Percentiles rank a stretch among this genome's conserved stretches.
phyloP scores from a whole-genome alignment of 1,140 invertebrate genomes.

The Hyles vespertilio region DNA sequence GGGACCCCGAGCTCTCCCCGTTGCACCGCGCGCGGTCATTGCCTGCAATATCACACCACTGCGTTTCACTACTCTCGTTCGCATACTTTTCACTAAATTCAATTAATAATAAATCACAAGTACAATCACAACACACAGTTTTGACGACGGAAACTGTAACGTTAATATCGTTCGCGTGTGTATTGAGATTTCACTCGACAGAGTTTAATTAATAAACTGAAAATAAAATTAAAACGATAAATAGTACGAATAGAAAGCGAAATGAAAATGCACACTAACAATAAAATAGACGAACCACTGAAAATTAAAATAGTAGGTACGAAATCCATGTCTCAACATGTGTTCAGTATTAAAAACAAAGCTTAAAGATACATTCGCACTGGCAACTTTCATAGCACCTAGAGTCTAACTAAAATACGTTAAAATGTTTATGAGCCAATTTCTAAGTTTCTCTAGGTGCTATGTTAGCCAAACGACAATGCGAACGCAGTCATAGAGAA shows the following conservation, averaged over 20 bases:
- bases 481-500: constrained; percentile 37
- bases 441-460: too few species aligned
- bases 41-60: constrained; percentile 40
- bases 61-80: neutral
- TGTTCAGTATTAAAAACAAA: constrained; percentile 25
- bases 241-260: constrained; percentile 17
- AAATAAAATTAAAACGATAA: constrained; percentile 8
- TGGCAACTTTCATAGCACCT: too few species aligned
- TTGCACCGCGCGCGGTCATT: constrained; percentile 60
- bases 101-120: neutral
- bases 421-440: constrained; percentile 2
- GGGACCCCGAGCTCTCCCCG: constrained; percentile 52
- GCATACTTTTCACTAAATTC: neutral
- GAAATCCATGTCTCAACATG: constrained; percentile 56
- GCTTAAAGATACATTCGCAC: neutral
- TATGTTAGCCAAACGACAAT: too few species aligned
- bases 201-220: constrained; percentile 1
- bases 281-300: constrained; percentile 29
- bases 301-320: constrained; percentile 12
- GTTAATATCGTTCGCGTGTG: neutral
- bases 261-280: constrained; percentile 41
- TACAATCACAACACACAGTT: neutral
- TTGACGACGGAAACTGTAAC: neutral
- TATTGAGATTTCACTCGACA: constrained; percentile 9
- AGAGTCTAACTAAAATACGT: too few species aligned